phyloP scores from a whole-genome alignment of 2,113 vertebrate genomes.

The Pseudopipra pipra region DNA sequence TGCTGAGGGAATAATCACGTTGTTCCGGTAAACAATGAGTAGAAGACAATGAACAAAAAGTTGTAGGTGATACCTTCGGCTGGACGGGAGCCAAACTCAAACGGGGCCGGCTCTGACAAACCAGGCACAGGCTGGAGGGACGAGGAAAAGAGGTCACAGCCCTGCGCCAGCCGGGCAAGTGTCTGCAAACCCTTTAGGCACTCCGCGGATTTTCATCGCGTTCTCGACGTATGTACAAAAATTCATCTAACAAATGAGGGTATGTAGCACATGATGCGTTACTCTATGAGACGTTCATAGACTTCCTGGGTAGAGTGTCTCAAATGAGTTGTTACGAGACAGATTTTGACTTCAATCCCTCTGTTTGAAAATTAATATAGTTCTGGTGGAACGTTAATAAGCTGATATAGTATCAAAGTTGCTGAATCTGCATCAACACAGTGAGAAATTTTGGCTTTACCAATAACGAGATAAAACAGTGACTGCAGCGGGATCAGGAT shows the following conservation, averaged over 20 bases:
- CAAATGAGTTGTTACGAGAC: neutral
- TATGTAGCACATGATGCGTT: neutral
- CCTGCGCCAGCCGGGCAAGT: neutral
- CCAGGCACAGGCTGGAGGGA: neutral
- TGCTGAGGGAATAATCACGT: neutral
- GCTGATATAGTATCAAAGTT: neutral
- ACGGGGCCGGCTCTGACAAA: neutral
- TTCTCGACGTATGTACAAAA: accelerated
- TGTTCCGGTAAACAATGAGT: neutral
- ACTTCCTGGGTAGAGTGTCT: neutral
- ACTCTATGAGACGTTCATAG: neutral
- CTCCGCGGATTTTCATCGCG: accelerated
- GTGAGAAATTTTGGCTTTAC: neutral
- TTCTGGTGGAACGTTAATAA: neutral
- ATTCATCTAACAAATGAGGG: neutral
- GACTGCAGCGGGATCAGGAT: neutral
- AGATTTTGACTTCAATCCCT: neutral
- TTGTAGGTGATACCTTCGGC: neutral
- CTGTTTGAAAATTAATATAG: neutral
- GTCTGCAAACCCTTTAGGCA: neutral
- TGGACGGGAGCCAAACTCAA: neutral
- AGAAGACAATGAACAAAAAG: conserved; percentile 24
- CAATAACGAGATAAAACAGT: neutral
- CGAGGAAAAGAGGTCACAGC: neutral
- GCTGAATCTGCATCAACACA: neutral